Base-by-base conservation (phyloP, 2,888 invertebrate genomes). In the Tetheella fluctuosa region DNA sequence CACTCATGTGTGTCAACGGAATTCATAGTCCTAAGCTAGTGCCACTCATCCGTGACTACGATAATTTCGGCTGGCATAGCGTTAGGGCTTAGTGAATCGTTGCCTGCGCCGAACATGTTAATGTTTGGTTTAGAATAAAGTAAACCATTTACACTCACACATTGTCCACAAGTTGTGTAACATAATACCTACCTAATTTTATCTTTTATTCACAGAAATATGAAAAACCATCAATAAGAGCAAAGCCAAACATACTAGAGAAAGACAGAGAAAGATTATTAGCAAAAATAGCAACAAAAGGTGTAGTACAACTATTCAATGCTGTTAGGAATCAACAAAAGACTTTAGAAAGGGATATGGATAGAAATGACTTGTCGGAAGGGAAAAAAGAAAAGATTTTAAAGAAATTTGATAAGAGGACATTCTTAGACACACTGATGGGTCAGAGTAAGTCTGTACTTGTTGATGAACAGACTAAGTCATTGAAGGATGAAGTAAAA, bases 241-340 rank as follows among this genome's bases (percentile, higher is more conserved):
- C 95, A 0, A 98, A 97, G 90, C 98, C 98, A 53, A 94, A 95
- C 62, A 94, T 95, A 68, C 86, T 95, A 68, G 96, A 98, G 70
- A 95, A 95, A 74, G 96, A 97, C 60, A 94, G 96, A 69, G 98
- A 98, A 86, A 95, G 95, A 71, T 90, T 94, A 61, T 85, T 98
- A 56, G 92, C 96, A 39, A 97, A 96, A 94, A 96, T 98, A 74
- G 98, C 98, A 12, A 98, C 98, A 42, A 97, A 96, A 84, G 98
- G 98, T 77, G 98, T 98, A 0, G 98, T 98, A 0, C 98, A 98
- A 81, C 90, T 98, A 65, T 98, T 98, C 78, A 98, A 98, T 94
- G 97, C 97, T 37, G 98, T 98, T 0, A 95, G 95, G 75, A 94
- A 96, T 72, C 98, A 98, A 84, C 98, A 98, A 85, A 96, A 95